Percentiles rank a stretch among this genome's conserved stretches.
These are phyloP conservation scores for Gymnothorax javanicus DNA, from an alignment of 2,797 vertebrate genomes.

Conservation along the genomic window DNA sequence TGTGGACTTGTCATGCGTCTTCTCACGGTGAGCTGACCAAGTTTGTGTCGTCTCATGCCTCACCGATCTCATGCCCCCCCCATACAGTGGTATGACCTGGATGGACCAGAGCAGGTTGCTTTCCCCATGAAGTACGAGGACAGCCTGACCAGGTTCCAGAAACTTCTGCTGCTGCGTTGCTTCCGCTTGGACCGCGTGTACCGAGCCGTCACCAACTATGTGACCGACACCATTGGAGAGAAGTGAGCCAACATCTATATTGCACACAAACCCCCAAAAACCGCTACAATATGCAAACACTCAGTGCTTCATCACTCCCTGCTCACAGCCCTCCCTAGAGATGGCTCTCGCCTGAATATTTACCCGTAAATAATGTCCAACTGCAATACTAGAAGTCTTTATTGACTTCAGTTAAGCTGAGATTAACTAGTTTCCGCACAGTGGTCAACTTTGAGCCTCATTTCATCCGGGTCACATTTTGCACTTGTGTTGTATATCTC, in stretches of 20 bases:
- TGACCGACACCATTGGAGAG: constrained; percentile 84
- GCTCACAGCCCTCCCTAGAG: neutral
- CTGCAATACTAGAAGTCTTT: neutral
- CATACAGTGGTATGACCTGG: constrained; percentile 88
- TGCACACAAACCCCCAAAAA: neutral
- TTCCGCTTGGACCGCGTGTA: constrained; percentile 93
- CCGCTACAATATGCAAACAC: neutral
- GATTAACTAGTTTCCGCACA: neutral
- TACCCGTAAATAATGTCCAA: neutral
- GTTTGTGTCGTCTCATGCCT: constrained; percentile 10
- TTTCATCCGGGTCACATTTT: constrained; percentile 3
- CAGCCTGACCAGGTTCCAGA: constrained; percentile 83
- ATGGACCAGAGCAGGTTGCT: constrained; percentile 79
- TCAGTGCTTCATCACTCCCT: neutral
- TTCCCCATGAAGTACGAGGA: constrained; percentile 80
- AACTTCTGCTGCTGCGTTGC: constrained; percentile 87
- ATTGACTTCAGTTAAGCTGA: neutral
- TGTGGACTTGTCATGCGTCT: neutral
- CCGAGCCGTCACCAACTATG: constrained; percentile 86
- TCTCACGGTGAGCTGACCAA: too few species aligned
- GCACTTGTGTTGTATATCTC: neutral
- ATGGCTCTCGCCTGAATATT: neutral
- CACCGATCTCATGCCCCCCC: constrained; percentile 17
- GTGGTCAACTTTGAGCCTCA: neutral
- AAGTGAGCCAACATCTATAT: constrained; percentile 69